phyloP scores from a whole-genome alignment of 1,140 invertebrate species.

The Drosophila jambulina region DNA sequence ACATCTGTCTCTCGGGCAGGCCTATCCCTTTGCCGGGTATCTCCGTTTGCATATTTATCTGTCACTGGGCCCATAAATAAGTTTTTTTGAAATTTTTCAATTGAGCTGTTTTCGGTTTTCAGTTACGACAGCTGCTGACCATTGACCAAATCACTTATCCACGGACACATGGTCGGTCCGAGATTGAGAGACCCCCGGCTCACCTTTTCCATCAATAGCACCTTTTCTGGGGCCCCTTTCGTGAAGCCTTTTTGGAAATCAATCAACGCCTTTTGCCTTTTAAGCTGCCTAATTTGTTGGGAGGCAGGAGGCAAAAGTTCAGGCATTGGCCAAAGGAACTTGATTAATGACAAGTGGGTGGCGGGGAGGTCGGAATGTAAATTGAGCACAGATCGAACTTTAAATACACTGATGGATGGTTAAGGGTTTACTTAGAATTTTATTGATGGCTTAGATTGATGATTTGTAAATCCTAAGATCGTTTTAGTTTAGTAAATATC shows the following conservation, averaged over 20 bases:
- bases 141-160: conserved; percentile 47
- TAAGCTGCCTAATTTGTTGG: conserved; percentile 69
- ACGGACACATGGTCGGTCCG: conserved; percentile 1
- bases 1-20: conserved; percentile 25
- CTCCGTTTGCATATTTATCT: conserved; percentile 26
- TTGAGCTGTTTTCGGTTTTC: conserved; percentile 49
- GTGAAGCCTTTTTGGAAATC: conserved; percentile 64
- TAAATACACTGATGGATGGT: conserved; percentile 42
- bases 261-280: conserved; percentile 70
- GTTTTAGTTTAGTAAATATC: not conserved
- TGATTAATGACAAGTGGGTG: conserved; percentile 31
- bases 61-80: conserved; percentile 42
- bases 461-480: not conserved
- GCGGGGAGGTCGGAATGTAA: not conserved
- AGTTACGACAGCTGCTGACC: conserved; percentile 48
- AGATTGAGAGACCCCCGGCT: conserved; percentile 19
- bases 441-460: not conserved
- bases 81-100: conserved; percentile 34
- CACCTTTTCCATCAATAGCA: conserved; percentile 24
- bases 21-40: conserved; percentile 20
- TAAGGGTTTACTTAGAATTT: conserved; percentile 27
- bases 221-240: conserved; percentile 7
- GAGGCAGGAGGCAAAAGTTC: conserved; percentile 19
- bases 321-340: conserved; percentile 7
- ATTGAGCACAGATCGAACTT: not conserved